These are phyloP conservation scores for Spatula clypeata DNA, from an alignment of 2,797 vertebrate genomes.

Conservation along the genomic window DNA sequence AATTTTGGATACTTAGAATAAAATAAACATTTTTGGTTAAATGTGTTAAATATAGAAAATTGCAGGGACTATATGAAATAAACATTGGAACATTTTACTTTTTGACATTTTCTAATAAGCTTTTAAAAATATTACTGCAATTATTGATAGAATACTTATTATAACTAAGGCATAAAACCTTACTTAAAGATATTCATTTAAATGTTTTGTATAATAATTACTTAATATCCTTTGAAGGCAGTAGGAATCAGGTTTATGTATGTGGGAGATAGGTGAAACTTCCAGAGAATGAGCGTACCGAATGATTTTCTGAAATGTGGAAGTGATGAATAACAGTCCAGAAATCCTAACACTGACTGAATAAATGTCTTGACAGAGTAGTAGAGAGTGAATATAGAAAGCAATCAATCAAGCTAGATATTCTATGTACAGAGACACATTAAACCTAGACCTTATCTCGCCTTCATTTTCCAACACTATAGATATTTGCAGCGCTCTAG, in stretches of 20 bases:
- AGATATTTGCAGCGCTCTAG: neutral
- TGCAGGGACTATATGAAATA: neutral
- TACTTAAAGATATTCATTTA: neutral
- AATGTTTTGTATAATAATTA: neutral
- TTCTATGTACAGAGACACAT: neutral
- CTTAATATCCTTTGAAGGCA: neutral
- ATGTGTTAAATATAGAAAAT: neutral
- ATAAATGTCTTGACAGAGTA: neutral
- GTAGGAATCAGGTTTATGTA: neutral
- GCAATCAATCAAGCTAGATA: neutral
- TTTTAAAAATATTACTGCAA: neutral
- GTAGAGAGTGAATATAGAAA: neutral
- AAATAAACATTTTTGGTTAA: neutral
- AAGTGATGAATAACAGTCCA: neutral
- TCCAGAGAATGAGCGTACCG: neutral
- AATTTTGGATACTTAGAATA: neutral
- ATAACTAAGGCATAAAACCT: neutral
- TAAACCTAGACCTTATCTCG: neutral
- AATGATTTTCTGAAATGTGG: neutral
- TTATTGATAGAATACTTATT: neutral
- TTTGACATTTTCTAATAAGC: neutral
- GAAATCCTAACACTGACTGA: neutral
- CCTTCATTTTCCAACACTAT: neutral
- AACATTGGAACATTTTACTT: neutral
- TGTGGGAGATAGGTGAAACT: neutral